Conservation (phyloP, 1,140 invertebrate species). For the Camponotus floridanus region DNA sequence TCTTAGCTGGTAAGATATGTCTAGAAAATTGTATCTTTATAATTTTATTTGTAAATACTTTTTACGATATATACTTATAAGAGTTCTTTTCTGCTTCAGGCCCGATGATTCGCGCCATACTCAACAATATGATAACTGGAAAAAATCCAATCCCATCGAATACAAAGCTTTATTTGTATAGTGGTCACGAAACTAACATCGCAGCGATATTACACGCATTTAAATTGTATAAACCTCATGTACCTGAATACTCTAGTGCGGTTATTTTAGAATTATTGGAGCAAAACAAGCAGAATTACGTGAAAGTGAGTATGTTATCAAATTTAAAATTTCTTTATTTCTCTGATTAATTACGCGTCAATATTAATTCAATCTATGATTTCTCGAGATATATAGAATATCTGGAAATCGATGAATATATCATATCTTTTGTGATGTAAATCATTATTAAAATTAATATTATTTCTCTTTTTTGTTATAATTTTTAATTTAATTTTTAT, state of each 20-base stretch:
- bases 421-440: not conserved
- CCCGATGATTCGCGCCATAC: slow-evolving; percentile 86
- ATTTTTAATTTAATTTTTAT: too few species aligned
- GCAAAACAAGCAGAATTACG: slow-evolving; percentile 80
- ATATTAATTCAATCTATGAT: not conserved
- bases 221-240: slow-evolving; percentile 87
- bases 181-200: slow-evolving; percentile 91
- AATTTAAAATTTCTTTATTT: slow-evolving; percentile 26
- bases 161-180: slow-evolving; percentile 87
- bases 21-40: not conserved
- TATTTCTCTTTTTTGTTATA: slow-evolving; percentile 22
- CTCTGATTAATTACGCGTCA: not conserved
- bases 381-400: not conserved
- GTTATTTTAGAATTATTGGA: slow-evolving; percentile 81
- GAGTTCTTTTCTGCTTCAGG: slow-evolving; percentile 77
- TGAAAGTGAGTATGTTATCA: slow-evolving; percentile 84
- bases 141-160: slow-evolving; percentile 73
- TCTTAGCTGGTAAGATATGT: not conserved
- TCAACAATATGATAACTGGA: slow-evolving; percentile 83
- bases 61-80: not conserved
- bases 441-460: not conserved
- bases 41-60: not conserved
- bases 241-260: slow-evolving; percentile 87
- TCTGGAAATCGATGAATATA: not conserved
- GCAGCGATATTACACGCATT: slow-evolving; percentile 87